Evolutionary conservation across 2,888 invertebrate species (phyloP).

Genomic region (Acanthococcus lagerstroemiae): DNA sequence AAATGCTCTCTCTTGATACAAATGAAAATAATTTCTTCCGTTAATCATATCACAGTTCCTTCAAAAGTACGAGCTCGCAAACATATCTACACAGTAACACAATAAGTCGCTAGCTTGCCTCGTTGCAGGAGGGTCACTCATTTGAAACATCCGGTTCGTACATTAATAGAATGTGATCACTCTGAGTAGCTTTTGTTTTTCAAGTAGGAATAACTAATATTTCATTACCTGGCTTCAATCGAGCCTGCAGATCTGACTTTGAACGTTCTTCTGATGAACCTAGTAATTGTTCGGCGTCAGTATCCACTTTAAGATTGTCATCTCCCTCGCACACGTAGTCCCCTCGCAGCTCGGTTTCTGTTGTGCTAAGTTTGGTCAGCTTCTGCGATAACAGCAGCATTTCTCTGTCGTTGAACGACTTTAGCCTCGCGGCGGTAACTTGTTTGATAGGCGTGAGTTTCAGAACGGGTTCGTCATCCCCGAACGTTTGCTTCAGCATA

Average conservation of each 20-base stretch:
- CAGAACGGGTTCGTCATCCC: constrained; percentile 7
- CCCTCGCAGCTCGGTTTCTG: constrained; percentile 43
- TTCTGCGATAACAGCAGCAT: constrained; percentile 31
- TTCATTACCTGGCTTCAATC: constrained; percentile 20
- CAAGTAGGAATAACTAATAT: no score
- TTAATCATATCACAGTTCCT: no score
- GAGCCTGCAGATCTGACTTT: constrained; percentile 23
- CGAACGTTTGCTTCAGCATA: neutral
- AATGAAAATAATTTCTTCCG: no score
- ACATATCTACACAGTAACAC: no score
- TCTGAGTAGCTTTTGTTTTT: no score
- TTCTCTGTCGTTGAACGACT: constrained; percentile 31
- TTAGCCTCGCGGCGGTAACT: constrained; percentile 28
- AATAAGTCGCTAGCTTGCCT: no score
- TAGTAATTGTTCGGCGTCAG: neutral
- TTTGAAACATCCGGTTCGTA: no score
- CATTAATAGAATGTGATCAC: no score
- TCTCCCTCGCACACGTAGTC: constrained; percentile 45
- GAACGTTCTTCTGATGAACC: constrained; percentile 1
- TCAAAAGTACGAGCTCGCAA: no score
- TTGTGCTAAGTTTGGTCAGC: constrained; percentile 20
- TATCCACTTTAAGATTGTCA: constrained; percentile 39
- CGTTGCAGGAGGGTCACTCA: no score
- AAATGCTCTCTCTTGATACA: no score
- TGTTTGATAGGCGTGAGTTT: constrained; percentile 18